Evolutionary conservation across 2,888 invertebrate species (phyloP).

Genomic region (Lasioglossum malachurum): DNA sequence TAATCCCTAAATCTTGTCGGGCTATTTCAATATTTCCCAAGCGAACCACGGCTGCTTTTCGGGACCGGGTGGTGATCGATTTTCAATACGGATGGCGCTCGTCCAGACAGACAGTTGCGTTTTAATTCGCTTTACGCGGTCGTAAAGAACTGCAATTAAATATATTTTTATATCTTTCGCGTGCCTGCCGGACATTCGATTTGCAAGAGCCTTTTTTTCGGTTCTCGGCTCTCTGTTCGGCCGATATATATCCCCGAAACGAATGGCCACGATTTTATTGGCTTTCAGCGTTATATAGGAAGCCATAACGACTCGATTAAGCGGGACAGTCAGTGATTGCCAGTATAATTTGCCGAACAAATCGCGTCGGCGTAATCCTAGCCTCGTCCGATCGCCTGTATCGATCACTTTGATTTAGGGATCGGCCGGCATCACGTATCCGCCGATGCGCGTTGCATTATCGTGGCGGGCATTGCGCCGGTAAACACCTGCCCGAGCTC

Average conservation of each 20-base stretch:
- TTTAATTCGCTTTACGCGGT: conserved; percentile 30
- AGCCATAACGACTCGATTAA: conserved; percentile 75
- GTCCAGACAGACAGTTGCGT: conserved; percentile 23
- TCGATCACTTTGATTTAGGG: conserved; percentile 73
- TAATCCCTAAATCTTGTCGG: conserved; percentile 34
- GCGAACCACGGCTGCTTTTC: neutral
- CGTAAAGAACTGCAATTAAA: conserved; percentile 58
- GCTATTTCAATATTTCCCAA: conserved; percentile 13
- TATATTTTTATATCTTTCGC: conserved; percentile 62
- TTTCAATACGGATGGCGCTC: conserved; percentile 4
- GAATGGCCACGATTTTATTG: conserved; percentile 71
- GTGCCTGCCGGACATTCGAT: conserved; percentile 58
- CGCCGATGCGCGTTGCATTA: conserved; percentile 55
- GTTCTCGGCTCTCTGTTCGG: neutral
- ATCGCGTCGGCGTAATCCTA: conserved; percentile 72
- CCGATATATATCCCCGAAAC: conserved; percentile 51
- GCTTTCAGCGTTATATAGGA: conserved; percentile 73
- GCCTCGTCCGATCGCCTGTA: conserved; percentile 62
- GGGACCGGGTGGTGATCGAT: conserved; percentile 24
- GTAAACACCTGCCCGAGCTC: neutral
- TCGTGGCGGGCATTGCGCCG: conserved; percentile 36
- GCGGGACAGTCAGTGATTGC: conserved; percentile 73
- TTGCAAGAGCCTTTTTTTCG: conserved; percentile 41
- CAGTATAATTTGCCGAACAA: conserved; percentile 75
- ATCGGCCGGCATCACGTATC: conserved; percentile 47